Base-by-base conservation (phyloP, 2,113 vertebrate genomes). In the Paramisgurnus dabryanus region DNA sequence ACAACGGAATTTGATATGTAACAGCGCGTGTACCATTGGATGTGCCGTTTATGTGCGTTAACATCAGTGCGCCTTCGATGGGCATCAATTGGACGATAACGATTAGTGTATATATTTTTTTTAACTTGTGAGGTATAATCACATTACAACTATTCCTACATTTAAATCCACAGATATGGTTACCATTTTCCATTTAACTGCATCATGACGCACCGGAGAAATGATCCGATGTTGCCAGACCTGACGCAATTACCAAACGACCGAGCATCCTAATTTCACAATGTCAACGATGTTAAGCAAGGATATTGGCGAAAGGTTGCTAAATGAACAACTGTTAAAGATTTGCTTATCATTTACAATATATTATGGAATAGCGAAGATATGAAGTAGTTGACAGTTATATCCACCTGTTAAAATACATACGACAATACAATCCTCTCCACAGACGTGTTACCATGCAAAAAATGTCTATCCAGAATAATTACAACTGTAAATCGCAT, bases 171-270 rank as follows among this genome's bases (percentile, higher is more conserved):
- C 41, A 53, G 60, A 9, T 10, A 41, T 17, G 61, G 57, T 75
- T 60, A 3, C 49, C 41, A 22, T 74, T 10, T 78, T 12, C 41
- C 3, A 5, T 76, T 40, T 64, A 78, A 83, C 40, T 9, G 70
- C 70, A 86, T 80, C 79, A 78, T 80, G 82, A 8, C 83, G 60
- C 60, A 85, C 80, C 72, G 80, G 61, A 64, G 27, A 49, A 65
- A 82, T 45, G 39, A 76, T 43, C 67, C 67, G 60, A 64, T 49
- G 60, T 43, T 17, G 13, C 34, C 57, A 70, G 12, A 70, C 43
- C 50, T 61, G 55, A 79, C 7, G 53, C 63, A 53, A 67, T 45
- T 71, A 6, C 49, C 50, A 55, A 77, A 18, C 3, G 12, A n/a
- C 55, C 9, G 40, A 27, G 8, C 40, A 11, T 39, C 66, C 10